These are phyloP conservation scores for Portunus trituberculatus DNA, from an alignment of 1,140 invertebrate species.

Conservation along the genomic window DNA sequence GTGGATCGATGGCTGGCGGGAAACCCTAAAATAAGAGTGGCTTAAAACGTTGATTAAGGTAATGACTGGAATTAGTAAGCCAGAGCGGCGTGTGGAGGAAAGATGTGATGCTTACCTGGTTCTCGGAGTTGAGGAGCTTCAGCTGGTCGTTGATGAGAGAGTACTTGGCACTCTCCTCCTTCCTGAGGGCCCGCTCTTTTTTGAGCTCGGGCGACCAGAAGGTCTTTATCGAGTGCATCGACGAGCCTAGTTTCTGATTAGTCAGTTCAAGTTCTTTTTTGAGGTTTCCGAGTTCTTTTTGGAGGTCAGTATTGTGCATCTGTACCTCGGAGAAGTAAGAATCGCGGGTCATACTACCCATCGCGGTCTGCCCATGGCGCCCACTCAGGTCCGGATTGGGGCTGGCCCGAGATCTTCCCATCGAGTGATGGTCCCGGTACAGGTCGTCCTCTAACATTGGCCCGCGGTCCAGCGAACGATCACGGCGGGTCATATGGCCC, in stretches of 20 bases:
- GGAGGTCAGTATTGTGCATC: constrained; percentile 96
- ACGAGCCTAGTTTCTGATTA: constrained; percentile 98
- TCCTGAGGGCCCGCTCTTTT: constrained; percentile 96
- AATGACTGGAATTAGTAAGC: background rate
- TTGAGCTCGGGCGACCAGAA: constrained; percentile 99
- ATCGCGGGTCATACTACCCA: constrained; percentile 78
- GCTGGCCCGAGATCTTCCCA: constrained; percentile 85
- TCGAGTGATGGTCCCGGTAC: constrained; percentile 82
- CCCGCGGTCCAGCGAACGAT: constrained; percentile 84
- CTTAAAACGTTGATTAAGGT: background rate
- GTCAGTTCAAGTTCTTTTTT: constrained; percentile 98
- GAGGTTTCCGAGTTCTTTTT: constrained; percentile 96
- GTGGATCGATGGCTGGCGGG: background rate
- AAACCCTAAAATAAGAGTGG: background rate
- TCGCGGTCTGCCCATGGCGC: constrained; percentile 68
- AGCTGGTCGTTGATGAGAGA: constrained; percentile 98
- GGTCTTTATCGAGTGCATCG: constrained; percentile 99
- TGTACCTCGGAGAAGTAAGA: constrained; percentile 95
- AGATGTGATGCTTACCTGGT: constrained; percentile 88
- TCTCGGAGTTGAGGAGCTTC: constrained; percentile 97
- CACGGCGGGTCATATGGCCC: constrained; percentile 79
- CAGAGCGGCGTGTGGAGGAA: background rate
- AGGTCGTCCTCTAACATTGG: constrained; percentile 86
- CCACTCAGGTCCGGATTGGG: constrained; percentile 83
- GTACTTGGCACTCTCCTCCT: constrained; percentile 99